A percentile compares a stretch with the other conserved stretches of the same genome.
Conservation (phyloP, 2,888 invertebrate genomes). For the Agrotis clavis region DNA sequence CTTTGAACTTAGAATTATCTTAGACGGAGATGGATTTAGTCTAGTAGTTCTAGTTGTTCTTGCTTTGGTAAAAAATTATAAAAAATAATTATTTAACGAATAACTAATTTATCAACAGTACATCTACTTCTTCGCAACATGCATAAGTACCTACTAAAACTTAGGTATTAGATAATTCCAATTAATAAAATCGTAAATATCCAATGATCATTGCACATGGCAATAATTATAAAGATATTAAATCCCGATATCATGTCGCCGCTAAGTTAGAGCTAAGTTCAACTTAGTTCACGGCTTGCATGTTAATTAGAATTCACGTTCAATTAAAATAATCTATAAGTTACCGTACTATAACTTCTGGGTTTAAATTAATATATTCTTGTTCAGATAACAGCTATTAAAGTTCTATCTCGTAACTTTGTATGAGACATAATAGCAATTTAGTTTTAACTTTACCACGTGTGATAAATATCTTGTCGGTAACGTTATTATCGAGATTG, state of each 20-base stretch:
- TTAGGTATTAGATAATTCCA: conserved; percentile 29
- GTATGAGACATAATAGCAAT: conserved; percentile 51
- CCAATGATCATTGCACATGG: conserved; percentile 52
- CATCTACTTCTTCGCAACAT: conserved; percentile 4
- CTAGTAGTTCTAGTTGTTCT: background rate
- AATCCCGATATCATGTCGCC: conserved; percentile 58
- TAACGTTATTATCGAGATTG: conserved; percentile 35
- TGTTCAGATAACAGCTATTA: conserved; percentile 54
- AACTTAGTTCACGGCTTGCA: conserved; percentile 63
- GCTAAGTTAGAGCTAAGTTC: conserved; percentile 59
- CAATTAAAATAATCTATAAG: conserved; percentile 68
- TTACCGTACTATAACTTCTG: conserved; percentile 61
- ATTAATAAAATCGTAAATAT: conserved; percentile 55
- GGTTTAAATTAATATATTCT: conserved; percentile 61
- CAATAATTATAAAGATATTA: conserved; percentile 67
- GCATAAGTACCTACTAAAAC: conserved; percentile 1
- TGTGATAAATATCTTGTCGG: conserved; percentile 45
- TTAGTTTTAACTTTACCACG: conserved; percentile 42
- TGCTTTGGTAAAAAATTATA: too few species aligned
- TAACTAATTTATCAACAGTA: background rate
- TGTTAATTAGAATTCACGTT: conserved; percentile 70
- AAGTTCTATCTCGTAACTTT: conserved; percentile 55
- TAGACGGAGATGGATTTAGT: background rate
- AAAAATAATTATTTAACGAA: background rate
- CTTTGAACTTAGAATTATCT: background rate